Evolutionary conservation across 2,113 vertebrate genomes (phyloP), one percentile per base, ranked within the genome.

Genomic region (Catagonus wagneri): DNA sequence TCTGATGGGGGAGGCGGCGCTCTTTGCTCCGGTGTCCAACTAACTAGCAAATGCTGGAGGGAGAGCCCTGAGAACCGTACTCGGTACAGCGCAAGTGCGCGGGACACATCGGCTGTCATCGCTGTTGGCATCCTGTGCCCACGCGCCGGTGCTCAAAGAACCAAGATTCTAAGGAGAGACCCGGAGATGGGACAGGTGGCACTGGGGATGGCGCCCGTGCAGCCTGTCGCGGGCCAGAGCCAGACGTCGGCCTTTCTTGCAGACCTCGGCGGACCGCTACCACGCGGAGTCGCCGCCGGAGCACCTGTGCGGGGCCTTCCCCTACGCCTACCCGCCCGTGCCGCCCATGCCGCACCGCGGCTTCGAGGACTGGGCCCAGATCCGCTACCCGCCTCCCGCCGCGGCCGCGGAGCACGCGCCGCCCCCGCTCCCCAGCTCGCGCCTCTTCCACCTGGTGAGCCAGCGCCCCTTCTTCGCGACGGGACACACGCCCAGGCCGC

Each of bases 281-380:
- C 99, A 99, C 7, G 78, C 98, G 0, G 99, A 99, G 74, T 98
- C 99, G 0, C 98, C 98, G 75, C 99, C 96, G 0, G 98, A 96
- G 97, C 99, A 99, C 87, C 85, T 99, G 96, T 99, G 99, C 32
- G 99, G 99, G 68, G 97, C 99, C 96, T 99, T 99, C 99, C 99
- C 98, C 89, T 99, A 99, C 83, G 99, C 99, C 90, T 99, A 99
- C 98, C 98, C 99, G 3, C 99, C 99, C 94, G 25, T 98, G 85
- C 96, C 98, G n/a, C 96, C 97, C 83, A 97, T 99, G 79, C 97
- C 97, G 1, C 98, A 97, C 79, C 99, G 98, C 2, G 99, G 99
- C 97, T 99, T 98, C 0, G 99, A 99, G 0, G 99, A 99, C 89
- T 99, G 99, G 99, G 98, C 98, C 92, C 99, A 99, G 98, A 98